These are phyloP conservation scores for Trissolcus japonicus DNA, from an alignment of 2,888 invertebrate species.

Conservation along the genomic window DNA sequence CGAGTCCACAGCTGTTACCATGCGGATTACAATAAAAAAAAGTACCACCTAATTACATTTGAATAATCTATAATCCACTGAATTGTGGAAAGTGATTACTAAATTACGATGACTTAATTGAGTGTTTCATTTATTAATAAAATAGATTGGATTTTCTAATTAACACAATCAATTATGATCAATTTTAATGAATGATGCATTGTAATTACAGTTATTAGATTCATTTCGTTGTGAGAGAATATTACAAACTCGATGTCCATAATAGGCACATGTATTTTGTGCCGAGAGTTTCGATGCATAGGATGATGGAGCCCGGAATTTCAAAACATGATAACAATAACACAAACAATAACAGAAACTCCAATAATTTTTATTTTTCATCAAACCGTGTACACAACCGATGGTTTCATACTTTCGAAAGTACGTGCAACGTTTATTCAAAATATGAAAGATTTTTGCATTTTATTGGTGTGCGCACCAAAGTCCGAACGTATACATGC, in stretches of 20 bases:
- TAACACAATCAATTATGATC: too few relatives aligned
- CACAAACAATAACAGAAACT: neutral
- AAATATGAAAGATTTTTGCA: constrained; percentile 43
- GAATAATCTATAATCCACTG: neutral
- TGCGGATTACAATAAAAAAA: too few relatives aligned
- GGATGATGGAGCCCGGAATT: neutral
- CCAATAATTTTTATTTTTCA: constrained; percentile 19
- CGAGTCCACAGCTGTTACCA: too few relatives aligned
- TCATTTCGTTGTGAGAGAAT: neutral
- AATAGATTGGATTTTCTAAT: too few relatives aligned
- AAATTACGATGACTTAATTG: neutral
- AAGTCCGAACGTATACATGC: constrained; percentile 2
- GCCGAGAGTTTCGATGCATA: too few relatives aligned
- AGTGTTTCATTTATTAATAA: constrained; percentile 1
- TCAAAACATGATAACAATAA: neutral
- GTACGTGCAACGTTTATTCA: constrained; percentile 11
- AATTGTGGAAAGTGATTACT: neutral
- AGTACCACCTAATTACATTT: too few relatives aligned
- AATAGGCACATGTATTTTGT: too few relatives aligned
- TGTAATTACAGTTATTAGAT: neutral
- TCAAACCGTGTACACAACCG: neutral
- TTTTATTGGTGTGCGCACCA: constrained; percentile 28
- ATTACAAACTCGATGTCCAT: too few relatives aligned
- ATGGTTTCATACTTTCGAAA: constrained; percentile 1
- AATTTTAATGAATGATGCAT: too few relatives aligned